Conservation (phyloP, 2,888 invertebrate genomes). For the Palloptera scutellata region DNA sequence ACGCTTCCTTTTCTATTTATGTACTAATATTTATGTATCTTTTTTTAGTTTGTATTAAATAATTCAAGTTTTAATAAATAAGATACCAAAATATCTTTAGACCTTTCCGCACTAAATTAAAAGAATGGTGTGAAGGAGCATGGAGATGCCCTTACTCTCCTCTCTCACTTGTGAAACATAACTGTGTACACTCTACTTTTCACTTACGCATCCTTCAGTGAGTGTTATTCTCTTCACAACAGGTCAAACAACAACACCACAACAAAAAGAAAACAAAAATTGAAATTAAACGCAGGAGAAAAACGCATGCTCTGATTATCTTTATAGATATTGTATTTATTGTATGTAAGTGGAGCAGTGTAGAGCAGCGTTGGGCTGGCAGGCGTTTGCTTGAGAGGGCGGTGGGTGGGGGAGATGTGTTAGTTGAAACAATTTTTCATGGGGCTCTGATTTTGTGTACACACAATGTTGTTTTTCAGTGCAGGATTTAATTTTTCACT, state of each 20-base stretch:
- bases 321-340: constrained; percentile 6
- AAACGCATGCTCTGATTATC: constrained; percentile 31
- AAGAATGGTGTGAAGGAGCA: too few relatives aligned
- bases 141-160: too few relatives aligned
- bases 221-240: constrained; percentile 16
- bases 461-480: constrained; percentile 15
- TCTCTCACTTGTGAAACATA: too few relatives aligned
- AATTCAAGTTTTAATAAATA: too few relatives aligned
- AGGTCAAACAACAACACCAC: constrained; percentile 19
- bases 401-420: neutral
- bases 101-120: too few relatives aligned
- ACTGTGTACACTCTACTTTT: too few relatives aligned
- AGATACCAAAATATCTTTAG: too few relatives aligned
- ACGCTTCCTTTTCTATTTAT: too few relatives aligned
- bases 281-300: constrained; percentile 16
- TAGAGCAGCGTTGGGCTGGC: neutral
- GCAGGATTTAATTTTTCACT: constrained; percentile 8
- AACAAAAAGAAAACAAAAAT: neutral
- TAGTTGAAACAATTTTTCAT: constrained; percentile 11
- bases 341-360: neutral
- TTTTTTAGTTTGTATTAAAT: too few relatives aligned
- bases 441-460: constrained; percentile 29
- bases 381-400: too few relatives aligned
- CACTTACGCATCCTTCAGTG: too few relatives aligned
- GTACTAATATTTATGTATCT: too few relatives aligned